Percentiles rank a stretch among this genome's conserved stretches.
phyloP scores from a whole-genome alignment of 2,797 vertebrate genomes.

The Galago senegalensis region DNA sequence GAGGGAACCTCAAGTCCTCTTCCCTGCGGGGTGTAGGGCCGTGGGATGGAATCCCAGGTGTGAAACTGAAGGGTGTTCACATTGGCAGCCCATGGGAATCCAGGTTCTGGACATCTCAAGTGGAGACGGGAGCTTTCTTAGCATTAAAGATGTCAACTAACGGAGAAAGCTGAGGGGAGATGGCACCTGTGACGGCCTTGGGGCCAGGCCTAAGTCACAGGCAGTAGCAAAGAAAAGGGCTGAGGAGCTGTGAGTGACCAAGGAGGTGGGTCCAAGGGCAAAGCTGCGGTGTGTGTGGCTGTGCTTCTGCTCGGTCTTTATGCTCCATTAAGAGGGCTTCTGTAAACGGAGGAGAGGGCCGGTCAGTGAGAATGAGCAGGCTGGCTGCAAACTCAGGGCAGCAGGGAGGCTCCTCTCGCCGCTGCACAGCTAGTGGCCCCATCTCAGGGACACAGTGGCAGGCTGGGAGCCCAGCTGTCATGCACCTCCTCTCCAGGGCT shows the following conservation, averaged over 20 bases:
- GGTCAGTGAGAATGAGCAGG: not conserved
- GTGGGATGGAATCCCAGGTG: not conserved
- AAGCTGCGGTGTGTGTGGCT: no score
- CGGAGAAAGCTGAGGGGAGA: not conserved
- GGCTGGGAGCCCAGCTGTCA: not conserved
- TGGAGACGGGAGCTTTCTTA: no score
- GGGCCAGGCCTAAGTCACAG: no score
- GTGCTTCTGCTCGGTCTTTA: no score
- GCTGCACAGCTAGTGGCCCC: not conserved
- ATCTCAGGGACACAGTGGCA: not conserved
- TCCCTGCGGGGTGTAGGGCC: no score
- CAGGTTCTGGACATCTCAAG: not conserved
- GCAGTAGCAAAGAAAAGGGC: no score
- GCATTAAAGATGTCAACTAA: no score
- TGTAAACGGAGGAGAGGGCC: not conserved
- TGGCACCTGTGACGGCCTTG: not conserved
- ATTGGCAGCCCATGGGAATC: not conserved
- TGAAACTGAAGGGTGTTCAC: not conserved
- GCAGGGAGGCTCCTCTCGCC: not conserved
- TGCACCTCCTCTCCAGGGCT: not conserved
- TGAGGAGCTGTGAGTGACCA: no score
- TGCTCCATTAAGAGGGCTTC: no score
- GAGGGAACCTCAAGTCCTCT: not conserved
- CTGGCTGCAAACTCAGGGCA: not conserved
- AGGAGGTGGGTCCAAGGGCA: no score